Evolutionary conservation across 2,888 invertebrate genomes (phyloP), one percentile per base, ranked within the genome.

Genomic region (Epinotia bilunana): DNA sequence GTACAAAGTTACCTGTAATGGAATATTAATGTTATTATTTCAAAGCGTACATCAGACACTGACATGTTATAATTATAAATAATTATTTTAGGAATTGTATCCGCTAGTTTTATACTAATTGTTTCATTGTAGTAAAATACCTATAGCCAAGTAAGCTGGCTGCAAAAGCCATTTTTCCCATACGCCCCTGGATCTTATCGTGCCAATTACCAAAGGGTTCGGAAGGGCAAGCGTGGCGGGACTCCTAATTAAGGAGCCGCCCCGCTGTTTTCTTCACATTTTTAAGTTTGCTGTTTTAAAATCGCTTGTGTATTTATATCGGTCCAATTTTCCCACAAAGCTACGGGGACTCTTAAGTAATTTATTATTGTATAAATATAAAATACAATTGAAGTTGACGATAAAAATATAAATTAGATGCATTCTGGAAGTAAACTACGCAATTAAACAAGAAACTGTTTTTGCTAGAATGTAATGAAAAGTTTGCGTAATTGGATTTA

Each of bases 141-240:
- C 16, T 2, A n/a, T 20, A 46, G 16, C 6, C 53, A 20, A 58
- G 43, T 65, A 76, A 69, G 70, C 73, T 80, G 83, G 81, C 88
- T 87, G 90, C 90, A 91, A 92, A 81, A 78, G 39, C 76, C 78
- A 77, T 78, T 84, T 83, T 92, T 93, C 92, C 89, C 93, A 92
- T 90, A 91, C 89, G 79, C 90, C 90, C 91, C 87, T 87, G 83
- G 84, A 85, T 92, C 92, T 93, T 93, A 93, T 92, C 93, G 87
- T 90, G 93, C 91, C 93, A 93, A 93, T 93, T 93, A 92, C 82
- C 78, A 81, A 91, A 90, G 88, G 91, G 92, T 88, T 90, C 85
- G 85, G 86, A 89, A 91, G 86, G 91, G 92, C 91, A 87, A 90
- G 84, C 92, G 88, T 90, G 86, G 90, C 90, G 87, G 90, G 93